Evolutionary conservation across 2,113 vertebrate species (phyloP).

Genomic region (Plotosus lineatus): DNA sequence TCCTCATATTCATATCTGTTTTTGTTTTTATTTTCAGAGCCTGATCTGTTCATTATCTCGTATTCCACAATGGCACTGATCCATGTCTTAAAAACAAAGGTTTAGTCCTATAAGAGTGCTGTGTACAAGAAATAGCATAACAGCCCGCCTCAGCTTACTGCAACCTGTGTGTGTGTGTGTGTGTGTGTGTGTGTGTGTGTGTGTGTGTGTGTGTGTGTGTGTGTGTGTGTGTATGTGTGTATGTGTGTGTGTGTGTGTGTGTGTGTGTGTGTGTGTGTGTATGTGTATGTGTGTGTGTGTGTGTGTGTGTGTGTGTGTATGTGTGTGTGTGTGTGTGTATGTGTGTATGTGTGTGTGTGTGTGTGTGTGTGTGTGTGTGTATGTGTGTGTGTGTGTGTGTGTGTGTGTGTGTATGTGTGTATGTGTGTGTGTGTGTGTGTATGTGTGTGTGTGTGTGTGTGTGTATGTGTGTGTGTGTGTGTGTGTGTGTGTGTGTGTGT

Average conservation of each 20-base stretch:
- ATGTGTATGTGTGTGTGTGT: too few species aligned
- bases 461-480: slow-evolving; percentile 11
- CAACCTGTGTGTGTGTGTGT: slow-evolving; percentile 5
- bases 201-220: slow-evolving; percentile 19
- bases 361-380: too few species aligned
- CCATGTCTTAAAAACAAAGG: background rate
- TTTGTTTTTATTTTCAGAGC: too few species aligned
- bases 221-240: slow-evolving; percentile 28
- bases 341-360: slow-evolving; percentile 26
- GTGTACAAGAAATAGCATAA: background rate
- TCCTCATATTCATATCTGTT: too few species aligned
- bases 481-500: slow-evolving; percentile 27
- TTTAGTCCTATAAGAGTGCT: background rate
- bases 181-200: slow-evolving; percentile 1
- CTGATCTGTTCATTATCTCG: background rate
- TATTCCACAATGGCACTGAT: background rate
- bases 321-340: slow-evolving; percentile 15
- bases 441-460: slow-evolving; percentile 24
- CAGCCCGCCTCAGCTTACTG: slow-evolving; percentile 14
- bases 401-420: slow-evolving; percentile 3
- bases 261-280: too few species aligned
- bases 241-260: too few species aligned
- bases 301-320: slow-evolving; percentile 8
- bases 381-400: slow-evolving; percentile 1
- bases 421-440: slow-evolving; percentile 19